Conservation (phyloP, 2,113 vertebrate species). For the Noctilio leporinus region DNA sequence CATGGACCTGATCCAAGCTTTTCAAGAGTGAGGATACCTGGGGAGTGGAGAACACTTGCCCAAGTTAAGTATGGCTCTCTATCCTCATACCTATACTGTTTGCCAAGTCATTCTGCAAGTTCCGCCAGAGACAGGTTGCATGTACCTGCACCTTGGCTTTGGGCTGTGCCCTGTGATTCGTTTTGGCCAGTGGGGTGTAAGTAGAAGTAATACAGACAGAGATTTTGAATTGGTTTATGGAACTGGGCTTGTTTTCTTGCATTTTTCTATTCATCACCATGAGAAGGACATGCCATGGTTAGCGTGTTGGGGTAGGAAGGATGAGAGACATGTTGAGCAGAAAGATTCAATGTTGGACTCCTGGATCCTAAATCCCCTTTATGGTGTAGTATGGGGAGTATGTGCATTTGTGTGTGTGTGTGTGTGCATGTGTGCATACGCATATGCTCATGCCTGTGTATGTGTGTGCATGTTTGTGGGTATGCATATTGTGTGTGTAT, state of each 20-base stretch:
- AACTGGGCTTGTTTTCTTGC: not conserved
- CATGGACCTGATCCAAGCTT: not conserved
- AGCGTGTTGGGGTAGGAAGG: not conserved
- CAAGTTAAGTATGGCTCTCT: not conserved
- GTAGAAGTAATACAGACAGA: rapidly evolving
- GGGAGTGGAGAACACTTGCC: not conserved
- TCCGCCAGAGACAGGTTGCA: not conserved
- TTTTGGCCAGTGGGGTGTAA: not conserved
- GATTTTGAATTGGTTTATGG: not conserved
- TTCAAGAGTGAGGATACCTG: not conserved
- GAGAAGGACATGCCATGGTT: not conserved
- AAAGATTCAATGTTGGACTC: not conserved
- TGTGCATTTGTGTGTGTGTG: not conserved
- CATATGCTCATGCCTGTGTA: not conserved
- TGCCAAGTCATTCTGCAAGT: not conserved
- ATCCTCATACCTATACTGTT: not conserved
- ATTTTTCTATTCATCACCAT: not conserved
- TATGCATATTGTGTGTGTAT: not conserved
- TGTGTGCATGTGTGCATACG: not conserved
- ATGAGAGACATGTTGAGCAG: not conserved
- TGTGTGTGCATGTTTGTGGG: not conserved
- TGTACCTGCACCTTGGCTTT: not conserved
- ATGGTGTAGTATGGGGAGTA: not conserved
- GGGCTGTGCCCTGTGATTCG: not conserved
- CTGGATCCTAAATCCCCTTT: not conserved